Percentiles rank a stretch among this genome's conserved stretches.
phyloP scores from a whole-genome alignment of 2,888 invertebrate genomes.

The Selenia dentaria region DNA sequence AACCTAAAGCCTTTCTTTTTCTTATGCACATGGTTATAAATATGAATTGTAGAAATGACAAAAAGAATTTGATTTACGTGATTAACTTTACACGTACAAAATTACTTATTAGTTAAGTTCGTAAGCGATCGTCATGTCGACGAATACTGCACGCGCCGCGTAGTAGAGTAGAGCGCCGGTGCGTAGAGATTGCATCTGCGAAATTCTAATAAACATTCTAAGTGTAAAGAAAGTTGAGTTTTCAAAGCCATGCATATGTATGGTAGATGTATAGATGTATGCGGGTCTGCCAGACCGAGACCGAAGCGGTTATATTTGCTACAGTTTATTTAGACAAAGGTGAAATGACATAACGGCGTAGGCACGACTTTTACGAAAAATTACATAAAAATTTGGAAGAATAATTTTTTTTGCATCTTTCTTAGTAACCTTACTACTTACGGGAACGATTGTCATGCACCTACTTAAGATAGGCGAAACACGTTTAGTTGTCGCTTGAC shows the following conservation, averaged over 20 bases:
- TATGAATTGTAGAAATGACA: no score
- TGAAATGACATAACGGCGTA: constrained; percentile 1
- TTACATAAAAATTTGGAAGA: no score
- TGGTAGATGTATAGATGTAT: constrained; percentile 35
- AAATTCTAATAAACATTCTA: constrained; percentile 65
- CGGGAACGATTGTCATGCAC: no score
- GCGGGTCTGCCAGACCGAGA: constrained; percentile 58
- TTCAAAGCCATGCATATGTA: constrained; percentile 71
- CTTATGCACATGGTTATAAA: no score
- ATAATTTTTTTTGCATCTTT: no score
- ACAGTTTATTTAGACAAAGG: constrained; percentile 17
- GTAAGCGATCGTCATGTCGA: constrained; percentile 33
- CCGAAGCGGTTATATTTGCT: constrained; percentile 30
- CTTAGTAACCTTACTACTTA: no score
- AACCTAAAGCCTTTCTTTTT: no score
- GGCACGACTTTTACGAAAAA: no score
- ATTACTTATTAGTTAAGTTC: constrained; percentile 29
- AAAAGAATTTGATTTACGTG: constrained; percentile 1
- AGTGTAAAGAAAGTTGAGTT: constrained; percentile 76
- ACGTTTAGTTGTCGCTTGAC: no score
- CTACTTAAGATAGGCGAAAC: no score
- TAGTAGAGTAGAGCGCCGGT: constrained; percentile 43
- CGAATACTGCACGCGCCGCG: constrained; percentile 42
- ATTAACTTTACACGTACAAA: constrained; percentile 6
- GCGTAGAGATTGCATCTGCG: constrained; percentile 68